A percentile compares a stretch with the other conserved stretches of the same genome.
Evolutionary conservation across 2,888 invertebrate species (phyloP).

Genomic region (Agapostemon virescens): DNA sequence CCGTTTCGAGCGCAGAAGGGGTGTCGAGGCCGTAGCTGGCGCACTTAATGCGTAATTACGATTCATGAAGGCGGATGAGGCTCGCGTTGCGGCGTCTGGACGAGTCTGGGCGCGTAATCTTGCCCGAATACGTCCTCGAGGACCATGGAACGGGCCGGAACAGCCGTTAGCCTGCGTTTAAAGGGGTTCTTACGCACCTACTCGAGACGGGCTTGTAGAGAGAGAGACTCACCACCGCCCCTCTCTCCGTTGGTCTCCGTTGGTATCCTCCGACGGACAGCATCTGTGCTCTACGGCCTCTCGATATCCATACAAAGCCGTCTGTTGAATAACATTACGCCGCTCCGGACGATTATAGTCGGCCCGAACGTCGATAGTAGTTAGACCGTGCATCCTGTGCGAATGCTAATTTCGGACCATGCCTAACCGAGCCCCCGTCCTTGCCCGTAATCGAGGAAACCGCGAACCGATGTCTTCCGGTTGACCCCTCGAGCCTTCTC

Average conservation of each 20-base stretch:
- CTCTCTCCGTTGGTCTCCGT: too few relatives aligned
- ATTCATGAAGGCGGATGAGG: conserved; percentile 72
- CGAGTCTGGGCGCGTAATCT: conserved; percentile 52
- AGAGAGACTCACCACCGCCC: conserved; percentile 40
- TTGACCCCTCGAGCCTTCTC: conserved; percentile 1
- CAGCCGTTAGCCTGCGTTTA: conserved; percentile 68
- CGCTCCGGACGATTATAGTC: conserved; percentile 79
- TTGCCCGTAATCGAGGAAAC: conserved; percentile 43
- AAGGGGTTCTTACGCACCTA: conserved; percentile 76
- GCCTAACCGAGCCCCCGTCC: conserved; percentile 31
- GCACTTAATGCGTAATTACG: conserved; percentile 73
- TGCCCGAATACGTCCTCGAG: conserved; percentile 56
- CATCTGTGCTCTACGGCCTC: conserved; percentile 78
- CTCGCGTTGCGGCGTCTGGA: conserved; percentile 34
- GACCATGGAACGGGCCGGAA: conserved; percentile 54
- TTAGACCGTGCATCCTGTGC: conserved; percentile 80
- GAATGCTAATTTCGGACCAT: conserved; percentile 77
- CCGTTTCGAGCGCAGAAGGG: neutral
- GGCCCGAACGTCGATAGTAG: conserved; percentile 80
- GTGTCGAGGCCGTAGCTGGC: conserved; percentile 43
- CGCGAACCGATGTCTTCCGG: conserved; percentile 52
- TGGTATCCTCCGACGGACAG: conserved; percentile 73
- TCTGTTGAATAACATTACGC: conserved; percentile 80
- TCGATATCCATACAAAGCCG: conserved; percentile 78
- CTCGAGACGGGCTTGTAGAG: conserved; percentile 64